Evolutionary conservation across 2,797 vertebrate genomes (phyloP).

Genomic region (Coregonus suidteri): DNA sequence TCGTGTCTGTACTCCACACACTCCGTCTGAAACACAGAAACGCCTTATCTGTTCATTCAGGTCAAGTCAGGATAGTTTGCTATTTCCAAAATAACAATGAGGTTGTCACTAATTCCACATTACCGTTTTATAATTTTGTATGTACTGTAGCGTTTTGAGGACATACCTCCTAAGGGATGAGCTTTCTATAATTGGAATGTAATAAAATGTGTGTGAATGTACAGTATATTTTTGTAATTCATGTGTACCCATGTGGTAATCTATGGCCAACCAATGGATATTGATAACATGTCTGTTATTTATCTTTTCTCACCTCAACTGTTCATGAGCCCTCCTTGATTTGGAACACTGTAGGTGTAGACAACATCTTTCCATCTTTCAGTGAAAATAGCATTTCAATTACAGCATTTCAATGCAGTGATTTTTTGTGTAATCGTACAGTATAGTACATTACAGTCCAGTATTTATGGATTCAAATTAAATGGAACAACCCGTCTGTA

Average conservation of each 20-base stretch:
- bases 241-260: background rate
- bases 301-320: constrained; percentile 82
- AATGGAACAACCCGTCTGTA: background rate
- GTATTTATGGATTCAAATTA: background rate
- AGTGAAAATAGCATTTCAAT: constrained; percentile 44
- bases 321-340: constrained; percentile 85
- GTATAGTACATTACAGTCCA: background rate
- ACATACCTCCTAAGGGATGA: background rate
- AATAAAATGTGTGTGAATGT: background rate
- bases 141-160: background rate
- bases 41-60: background rate
- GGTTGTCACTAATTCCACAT: background rate
- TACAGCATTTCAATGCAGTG: background rate
- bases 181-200: background rate
- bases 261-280: background rate
- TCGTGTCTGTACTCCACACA: constrained; percentile 50
- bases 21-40: background rate
- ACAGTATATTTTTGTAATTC: background rate
- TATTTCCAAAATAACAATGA: background rate
- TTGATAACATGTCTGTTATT: background rate
- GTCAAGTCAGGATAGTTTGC: background rate
- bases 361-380: constrained; percentile 76
- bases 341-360: constrained; percentile 89
- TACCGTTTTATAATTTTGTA: background rate
- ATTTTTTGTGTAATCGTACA: background rate